These are phyloP conservation scores for Martes martes DNA, from an alignment of 2,113 vertebrate species.

Conservation along the genomic window DNA sequence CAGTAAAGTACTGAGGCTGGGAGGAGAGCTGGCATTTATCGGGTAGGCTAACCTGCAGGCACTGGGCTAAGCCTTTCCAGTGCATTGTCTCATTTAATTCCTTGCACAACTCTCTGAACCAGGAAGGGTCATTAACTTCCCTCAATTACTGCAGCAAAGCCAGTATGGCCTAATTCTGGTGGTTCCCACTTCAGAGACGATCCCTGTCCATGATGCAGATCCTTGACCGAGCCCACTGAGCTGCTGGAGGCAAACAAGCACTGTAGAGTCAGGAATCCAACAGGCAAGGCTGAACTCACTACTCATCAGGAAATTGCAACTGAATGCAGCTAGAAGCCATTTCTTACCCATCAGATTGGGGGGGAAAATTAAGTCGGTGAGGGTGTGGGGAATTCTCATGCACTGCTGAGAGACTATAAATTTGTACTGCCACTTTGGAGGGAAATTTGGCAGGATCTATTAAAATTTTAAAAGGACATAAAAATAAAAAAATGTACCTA, in stretches of 20 bases:
- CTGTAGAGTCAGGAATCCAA: not conserved
- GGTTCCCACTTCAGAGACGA: not conserved
- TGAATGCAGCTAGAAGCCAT: not conserved
- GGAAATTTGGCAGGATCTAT: slow-evolving; percentile 72
- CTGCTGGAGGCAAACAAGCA: not conserved
- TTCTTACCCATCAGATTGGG: not conserved
- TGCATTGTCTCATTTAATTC: not conserved
- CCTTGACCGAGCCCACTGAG: not conserved
- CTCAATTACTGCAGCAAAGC: not conserved
- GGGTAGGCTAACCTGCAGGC: no score
- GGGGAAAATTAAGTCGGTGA: not conserved
- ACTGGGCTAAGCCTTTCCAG: not conserved
- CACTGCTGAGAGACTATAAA: slow-evolving; percentile 56
- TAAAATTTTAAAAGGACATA: slow-evolving; percentile 70
- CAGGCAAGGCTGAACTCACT: not conserved
- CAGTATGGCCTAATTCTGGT: no score
- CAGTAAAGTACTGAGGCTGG: no score
- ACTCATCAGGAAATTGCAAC: not conserved
- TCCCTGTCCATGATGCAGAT: not conserved
- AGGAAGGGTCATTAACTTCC: not conserved
- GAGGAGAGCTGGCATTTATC: not conserved
- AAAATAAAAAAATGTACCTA: slow-evolving; percentile 63
- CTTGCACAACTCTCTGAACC: not conserved
- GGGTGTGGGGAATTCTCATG: slow-evolving; percentile 32
- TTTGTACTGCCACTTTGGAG: slow-evolving; percentile 63